phyloP scores from a whole-genome alignment of 2,113 vertebrate species.

The Beaufortia kweichowensis region DNA sequence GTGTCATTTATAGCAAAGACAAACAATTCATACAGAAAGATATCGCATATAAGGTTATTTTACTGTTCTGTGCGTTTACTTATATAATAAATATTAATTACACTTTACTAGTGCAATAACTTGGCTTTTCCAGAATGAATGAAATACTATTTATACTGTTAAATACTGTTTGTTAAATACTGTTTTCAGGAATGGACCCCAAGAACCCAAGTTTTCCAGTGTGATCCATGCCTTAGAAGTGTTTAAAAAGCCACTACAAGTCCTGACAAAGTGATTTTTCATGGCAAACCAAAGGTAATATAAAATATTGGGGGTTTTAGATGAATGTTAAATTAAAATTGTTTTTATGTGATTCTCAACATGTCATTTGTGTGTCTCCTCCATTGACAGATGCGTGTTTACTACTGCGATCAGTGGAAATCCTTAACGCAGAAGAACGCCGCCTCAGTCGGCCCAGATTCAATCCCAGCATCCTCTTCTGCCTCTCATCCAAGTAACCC shows the following conservation, averaged over 20 bases:
- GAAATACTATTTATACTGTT: too few relatives aligned
- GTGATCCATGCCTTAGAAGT: conserved; percentile 69
- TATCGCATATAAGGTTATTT: background rate
- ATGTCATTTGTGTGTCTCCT: background rate
- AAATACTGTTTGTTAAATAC: background rate
- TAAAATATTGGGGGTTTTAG: background rate
- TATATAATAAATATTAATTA: background rate
- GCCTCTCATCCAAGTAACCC: conserved; percentile 36
- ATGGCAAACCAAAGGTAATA: conserved; percentile 61
- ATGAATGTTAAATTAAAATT: background rate
- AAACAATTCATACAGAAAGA: background rate
- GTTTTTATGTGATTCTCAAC: too few relatives aligned
- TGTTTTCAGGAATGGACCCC: conserved; percentile 68
- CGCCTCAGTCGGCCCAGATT: background rate
- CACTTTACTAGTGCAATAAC: too few relatives aligned
- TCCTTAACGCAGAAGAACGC: conserved; percentile 14
- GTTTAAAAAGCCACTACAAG: conserved; percentile 60
- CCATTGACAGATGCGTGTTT: conserved; percentile 56
- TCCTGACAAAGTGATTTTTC: conserved; percentile 52
- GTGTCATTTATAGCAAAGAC: background rate
- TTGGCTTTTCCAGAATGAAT: too few relatives aligned
- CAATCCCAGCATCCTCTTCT: background rate
- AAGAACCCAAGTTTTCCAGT: conserved; percentile 70
- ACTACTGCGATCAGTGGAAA: conserved; percentile 67
- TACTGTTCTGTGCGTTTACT: background rate